Evolutionary conservation across 2,113 vertebrate species (phyloP).

Genomic region (Sinocyclocheilus anshuiensis): DNA sequence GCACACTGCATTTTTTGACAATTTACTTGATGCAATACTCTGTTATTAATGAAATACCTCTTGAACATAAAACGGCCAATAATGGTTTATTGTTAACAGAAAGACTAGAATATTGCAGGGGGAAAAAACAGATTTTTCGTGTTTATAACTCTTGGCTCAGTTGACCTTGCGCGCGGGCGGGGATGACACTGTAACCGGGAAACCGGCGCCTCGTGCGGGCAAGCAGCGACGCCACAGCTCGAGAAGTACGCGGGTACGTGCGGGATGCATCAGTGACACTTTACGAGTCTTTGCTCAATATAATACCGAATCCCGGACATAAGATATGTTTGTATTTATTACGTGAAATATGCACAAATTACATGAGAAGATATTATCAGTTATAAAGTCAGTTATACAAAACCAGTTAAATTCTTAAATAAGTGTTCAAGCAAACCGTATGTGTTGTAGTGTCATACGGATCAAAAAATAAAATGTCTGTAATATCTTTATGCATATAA

Average conservation of each 20-base stretch:
- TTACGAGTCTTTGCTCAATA: background rate
- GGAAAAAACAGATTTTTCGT: background rate
- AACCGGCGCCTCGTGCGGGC: constrained; percentile 44
- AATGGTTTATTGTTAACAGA: background rate
- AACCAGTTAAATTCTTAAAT: background rate
- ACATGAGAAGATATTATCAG: background rate
- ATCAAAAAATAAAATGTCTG: background rate
- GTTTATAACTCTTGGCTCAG: background rate
- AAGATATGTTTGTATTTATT: background rate
- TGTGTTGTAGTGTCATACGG: background rate
- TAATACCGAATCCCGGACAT: background rate
- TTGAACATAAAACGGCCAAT: background rate
- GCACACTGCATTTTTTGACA: background rate
- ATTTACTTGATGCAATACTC: background rate
- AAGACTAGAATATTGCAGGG: background rate
- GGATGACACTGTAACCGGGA: constrained; percentile 43
- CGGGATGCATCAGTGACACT: background rate
- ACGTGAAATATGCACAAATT: background rate
- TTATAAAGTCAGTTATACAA: background rate
- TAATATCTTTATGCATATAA: background rate
- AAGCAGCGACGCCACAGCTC: constrained; percentile 42
- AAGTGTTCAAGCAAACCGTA: background rate
- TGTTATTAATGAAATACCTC: background rate
- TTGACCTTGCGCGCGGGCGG: constrained; percentile 58
- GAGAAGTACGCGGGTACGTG: constrained; percentile 10